phyloP scores from a whole-genome alignment of 1,140 invertebrate genomes.

The Drosophila serrata region DNA sequence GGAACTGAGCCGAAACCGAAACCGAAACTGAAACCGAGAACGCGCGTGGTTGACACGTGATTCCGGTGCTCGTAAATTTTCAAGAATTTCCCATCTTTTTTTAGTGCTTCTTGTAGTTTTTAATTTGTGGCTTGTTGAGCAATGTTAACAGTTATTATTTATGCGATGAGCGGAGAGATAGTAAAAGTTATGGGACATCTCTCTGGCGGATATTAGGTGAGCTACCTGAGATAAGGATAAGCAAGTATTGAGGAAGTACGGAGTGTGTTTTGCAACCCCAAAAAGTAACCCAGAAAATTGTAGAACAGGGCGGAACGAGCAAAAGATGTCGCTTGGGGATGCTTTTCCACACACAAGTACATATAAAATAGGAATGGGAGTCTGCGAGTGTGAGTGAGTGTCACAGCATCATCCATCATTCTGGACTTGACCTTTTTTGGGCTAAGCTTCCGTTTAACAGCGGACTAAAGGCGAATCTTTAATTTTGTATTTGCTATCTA shows the following conservation, averaged over 20 bases:
- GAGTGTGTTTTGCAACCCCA: conserved; percentile 26
- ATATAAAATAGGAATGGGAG: conserved; percentile 5
- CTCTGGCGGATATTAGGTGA: conserved; percentile 67
- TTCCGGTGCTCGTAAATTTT: conserved; percentile 83
- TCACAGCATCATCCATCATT: conserved; percentile 85
- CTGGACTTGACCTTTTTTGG: conserved; percentile 85
- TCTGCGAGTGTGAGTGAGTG: conserved; percentile 51
- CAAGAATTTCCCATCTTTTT: conserved; percentile 48
- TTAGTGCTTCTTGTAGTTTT: conserved; percentile 83
- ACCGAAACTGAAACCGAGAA: conserved; percentile 23
- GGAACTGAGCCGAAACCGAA: conserved; percentile 18
- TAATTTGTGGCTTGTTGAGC: conserved; percentile 84
- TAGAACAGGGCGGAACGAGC: conserved; percentile 57
- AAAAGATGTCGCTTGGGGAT: conserved; percentile 79
- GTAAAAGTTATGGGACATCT: conserved; percentile 65
- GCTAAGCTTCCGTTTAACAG: conserved; percentile 75
- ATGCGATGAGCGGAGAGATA: conserved; percentile 64
- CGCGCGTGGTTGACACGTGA: conserved; percentile 84
- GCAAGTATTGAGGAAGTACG: conserved; percentile 9
- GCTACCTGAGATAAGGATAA: conserved; percentile 54
- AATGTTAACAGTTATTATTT: conserved; percentile 82
- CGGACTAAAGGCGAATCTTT: conserved; percentile 66
- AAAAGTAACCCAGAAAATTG: conserved; percentile 22
- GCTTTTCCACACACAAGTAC: conserved; percentile 37
- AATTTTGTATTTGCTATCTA: conserved; percentile 75